Evolutionary conservation across 2,797 vertebrate genomes (phyloP).

Genomic region (Coccyzus lansbergi): DNA sequence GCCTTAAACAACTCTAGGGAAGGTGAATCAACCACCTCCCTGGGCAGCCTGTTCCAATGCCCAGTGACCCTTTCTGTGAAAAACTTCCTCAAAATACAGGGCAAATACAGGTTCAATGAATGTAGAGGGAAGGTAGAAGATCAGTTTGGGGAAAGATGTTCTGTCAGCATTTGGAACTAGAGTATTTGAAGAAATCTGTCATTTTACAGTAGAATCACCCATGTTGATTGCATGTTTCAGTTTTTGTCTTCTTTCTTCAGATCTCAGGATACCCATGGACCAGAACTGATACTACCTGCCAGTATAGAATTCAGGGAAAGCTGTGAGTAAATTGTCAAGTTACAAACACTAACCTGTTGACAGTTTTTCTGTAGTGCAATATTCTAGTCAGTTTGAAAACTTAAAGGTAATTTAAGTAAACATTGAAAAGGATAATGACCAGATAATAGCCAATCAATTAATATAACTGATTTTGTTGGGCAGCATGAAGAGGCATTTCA

Average conservation of each 20-base stretch:
- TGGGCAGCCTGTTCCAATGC: too few relatives aligned
- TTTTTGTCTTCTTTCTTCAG: slow-evolving; percentile 74
- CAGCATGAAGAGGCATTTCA: background rate
- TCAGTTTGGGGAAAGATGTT: background rate
- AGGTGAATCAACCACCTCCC: too few relatives aligned
- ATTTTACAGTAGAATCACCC: background rate
- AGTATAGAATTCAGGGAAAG: slow-evolving; percentile 97
- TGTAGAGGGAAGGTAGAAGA: background rate
- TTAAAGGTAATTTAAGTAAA: background rate
- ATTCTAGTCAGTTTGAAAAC: background rate
- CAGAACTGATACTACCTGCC: slow-evolving; percentile 90
- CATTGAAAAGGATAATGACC: background rate
- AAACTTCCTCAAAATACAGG: too few relatives aligned
- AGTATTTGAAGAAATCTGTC: slow-evolving; percentile 26
- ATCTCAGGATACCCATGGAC: slow-evolving; percentile 85
- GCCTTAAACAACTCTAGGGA: too few relatives aligned
- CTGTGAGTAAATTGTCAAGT: slow-evolving; percentile 83
- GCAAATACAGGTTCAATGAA: background rate
- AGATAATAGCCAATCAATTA: background rate
- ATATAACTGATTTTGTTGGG: background rate
- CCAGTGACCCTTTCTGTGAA: too few relatives aligned
- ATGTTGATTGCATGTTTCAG: slow-evolving; percentile 11
- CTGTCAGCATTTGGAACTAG: background rate
- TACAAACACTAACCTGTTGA: background rate
- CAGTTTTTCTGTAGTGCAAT: background rate